Percentiles rank a stretch among this genome's conserved stretches.
These are phyloP conservation scores for Augochlorella aurata DNA, from an alignment of 2,888 invertebrate species.

Conservation along the genomic window DNA sequence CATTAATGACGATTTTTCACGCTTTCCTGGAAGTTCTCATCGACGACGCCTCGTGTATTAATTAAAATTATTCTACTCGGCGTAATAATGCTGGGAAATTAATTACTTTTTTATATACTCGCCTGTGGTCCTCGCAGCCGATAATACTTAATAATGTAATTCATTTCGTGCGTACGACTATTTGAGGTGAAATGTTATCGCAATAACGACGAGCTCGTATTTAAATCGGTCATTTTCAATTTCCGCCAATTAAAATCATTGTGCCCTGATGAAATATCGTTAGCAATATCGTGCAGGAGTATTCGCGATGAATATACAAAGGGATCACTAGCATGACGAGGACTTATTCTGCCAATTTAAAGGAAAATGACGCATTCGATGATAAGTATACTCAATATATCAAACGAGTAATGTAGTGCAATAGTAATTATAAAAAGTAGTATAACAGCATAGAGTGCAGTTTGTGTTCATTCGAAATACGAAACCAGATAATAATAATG, in stretches of 20 bases:
- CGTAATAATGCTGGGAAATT: not conserved
- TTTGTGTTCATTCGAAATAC: no score
- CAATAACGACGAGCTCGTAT: not conserved
- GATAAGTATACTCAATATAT: no score
- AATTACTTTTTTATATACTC: constrained; percentile 16
- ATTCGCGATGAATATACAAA: not conserved
- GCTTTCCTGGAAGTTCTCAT: not conserved
- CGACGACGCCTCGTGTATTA: constrained; percentile 5
- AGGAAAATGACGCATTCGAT: not conserved
- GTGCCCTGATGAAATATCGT: not conserved
- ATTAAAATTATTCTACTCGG: constrained; percentile 28
- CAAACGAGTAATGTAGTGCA: no score
- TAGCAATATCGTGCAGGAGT: not conserved
- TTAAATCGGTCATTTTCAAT: not conserved
- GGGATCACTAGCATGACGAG: no score
- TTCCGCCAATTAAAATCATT: constrained; percentile 1
- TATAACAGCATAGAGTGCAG: no score
- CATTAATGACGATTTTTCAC: constrained; percentile 34
- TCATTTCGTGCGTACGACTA: not conserved
- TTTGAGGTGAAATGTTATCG: not conserved
- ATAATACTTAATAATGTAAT: constrained; percentile 10
- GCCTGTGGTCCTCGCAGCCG: not conserved
- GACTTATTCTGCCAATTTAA: not conserved
- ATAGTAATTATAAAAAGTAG: no score
- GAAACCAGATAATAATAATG: no score